phyloP scores from a whole-genome alignment of 2,888 invertebrate genomes.

The Andrena fulva region DNA sequence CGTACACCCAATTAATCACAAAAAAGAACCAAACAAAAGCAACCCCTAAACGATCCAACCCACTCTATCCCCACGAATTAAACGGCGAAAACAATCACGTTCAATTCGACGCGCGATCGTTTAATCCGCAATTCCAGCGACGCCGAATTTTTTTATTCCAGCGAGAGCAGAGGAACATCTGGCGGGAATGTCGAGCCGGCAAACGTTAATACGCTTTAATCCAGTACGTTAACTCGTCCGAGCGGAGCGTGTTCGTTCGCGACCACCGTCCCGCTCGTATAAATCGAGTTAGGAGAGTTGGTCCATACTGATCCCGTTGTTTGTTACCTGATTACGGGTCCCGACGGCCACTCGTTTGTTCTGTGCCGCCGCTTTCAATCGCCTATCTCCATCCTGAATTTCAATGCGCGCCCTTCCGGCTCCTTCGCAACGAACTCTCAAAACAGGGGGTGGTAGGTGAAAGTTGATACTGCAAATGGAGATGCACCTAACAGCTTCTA shows the following conservation, averaged over 20 bases:
- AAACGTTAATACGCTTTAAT: constrained; percentile 62
- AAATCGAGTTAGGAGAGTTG: constrained; percentile 67
- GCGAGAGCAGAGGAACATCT: not conserved
- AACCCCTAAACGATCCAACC: not conserved
- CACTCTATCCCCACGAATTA: not conserved
- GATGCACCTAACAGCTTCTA: no score
- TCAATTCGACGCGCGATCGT: not conserved
- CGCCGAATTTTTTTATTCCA: not conserved
- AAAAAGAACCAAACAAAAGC: not conserved
- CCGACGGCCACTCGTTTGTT: constrained; percentile 37
- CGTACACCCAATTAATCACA: no score
- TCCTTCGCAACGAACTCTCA: not conserved
- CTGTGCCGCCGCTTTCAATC: constrained; percentile 16
- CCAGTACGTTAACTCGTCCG: constrained; percentile 43
- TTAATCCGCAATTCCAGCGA: not conserved
- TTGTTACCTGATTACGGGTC: constrained; percentile 58
- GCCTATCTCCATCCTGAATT: constrained; percentile 12
- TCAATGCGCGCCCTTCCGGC: not conserved
- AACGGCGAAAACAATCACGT: not conserved
- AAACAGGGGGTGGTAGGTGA: not conserved
- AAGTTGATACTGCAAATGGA: not conserved
- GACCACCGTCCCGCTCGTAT: constrained; percentile 32
- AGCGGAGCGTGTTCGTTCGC: constrained; percentile 46
- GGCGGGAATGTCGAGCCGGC: not conserved
- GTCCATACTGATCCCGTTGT: constrained; percentile 58